Evolutionary conservation across 2,113 vertebrate genomes (phyloP).

Genomic region (rat (Rattus norvegicus)): GRCr8 NC_086029.1:67619501-67620000

Average conservation of each 20-base stretch:
- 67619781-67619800: background rate
- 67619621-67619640: background rate
- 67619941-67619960: background rate
- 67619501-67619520: background rate
- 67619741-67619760: background rate
- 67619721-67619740: background rate
- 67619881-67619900: background rate
- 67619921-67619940: background rate
- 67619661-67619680: background rate
- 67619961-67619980: background rate
- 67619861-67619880: background rate
- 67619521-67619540: background rate
- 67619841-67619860: background rate
- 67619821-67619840: background rate
- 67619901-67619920: background rate
- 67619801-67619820: background rate
- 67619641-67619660: background rate
- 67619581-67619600: background rate
- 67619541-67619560: no score
- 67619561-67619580: background rate
- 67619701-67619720: background rate
- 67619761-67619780: background rate
- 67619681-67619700: background rate
- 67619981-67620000: constrained; percentile 6
- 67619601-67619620: background rate